Base-by-base conservation (phyloP, 2,888 invertebrate species). In the Caenorhabditis sp. region DNA sequence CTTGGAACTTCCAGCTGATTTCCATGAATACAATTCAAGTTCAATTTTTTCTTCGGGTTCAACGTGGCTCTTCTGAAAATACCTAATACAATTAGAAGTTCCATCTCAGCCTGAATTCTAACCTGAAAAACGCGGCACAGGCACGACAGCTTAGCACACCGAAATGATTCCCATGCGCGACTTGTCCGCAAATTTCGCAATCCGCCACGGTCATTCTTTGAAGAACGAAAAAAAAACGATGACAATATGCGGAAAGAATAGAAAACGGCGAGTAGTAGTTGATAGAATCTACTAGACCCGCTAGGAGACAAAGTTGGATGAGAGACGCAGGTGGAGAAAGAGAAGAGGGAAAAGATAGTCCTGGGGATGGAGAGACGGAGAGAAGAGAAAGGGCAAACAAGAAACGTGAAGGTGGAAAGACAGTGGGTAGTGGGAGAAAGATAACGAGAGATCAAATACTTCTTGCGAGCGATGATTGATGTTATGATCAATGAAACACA, bases 111-210 rank as follows among this genome's bases (percentile, higher is more conserved):
- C n/a, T n/a, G n/a, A n/a, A n/a, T n/a, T 24, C 28, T n/a, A 8
- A 66, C 59, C 72, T 59, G 59, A 72, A 72, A 47, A 72, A 72
- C 19, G 72, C 72, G 22, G 72, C 72, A 59, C 72, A 72, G 3
- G 72, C 72, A 2, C 72, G 41, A 35, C 72, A 72, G n/a, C 59
- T 59, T 1, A 59, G 26, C 19, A 72, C 72, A 7, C 72, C 72
- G 24, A 72, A 72, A 5, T 72, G 72, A n/a, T 59, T 72, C 16
- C 72, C 72, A 41, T 72, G 72, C 31, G 72, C 58, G 22, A 49
- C 26, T 59, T 59, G 59, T 47, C 47, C 49, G 35, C 72, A 72
- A 8, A 72, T 59, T 59, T 59, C 59, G 28, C 72, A 72, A 26
- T 38, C 24, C 4, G 68, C 54, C 1, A 38, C 12, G 28, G 54